Conservation (phyloP, 2,797 vertebrate genomes). For the Myotis myotis region DNA sequence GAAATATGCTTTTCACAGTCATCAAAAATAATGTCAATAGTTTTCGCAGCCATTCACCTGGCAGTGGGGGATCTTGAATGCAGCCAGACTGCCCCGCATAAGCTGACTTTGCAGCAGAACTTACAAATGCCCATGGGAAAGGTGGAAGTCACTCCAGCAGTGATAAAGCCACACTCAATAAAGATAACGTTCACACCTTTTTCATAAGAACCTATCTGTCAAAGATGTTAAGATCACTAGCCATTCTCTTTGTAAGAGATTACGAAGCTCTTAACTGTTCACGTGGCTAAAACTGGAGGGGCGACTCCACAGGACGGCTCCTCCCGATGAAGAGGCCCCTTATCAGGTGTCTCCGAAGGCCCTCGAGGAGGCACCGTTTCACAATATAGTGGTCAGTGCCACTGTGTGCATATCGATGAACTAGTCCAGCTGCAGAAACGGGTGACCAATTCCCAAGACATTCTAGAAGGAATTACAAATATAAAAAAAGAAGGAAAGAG, state of each 20-base stretch:
- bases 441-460: not conserved
- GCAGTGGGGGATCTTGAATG: not conserved
- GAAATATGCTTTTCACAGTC: not conserved
- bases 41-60: not conserved
- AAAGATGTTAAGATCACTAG: not conserved
- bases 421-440: not conserved
- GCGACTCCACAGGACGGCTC: not conserved
- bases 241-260: not conserved
- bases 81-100: not conserved
- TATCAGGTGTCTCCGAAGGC: not conserved
- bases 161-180: not conserved
- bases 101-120: not conserved
- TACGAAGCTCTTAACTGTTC: not conserved
- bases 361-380: not conserved
- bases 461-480: conserved; percentile 41
- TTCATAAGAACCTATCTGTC: not conserved
- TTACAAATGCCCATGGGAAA: not conserved
- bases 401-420: not conserved
- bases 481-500: conserved; percentile 14
- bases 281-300: not conserved
- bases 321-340: not conserved
- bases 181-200: not conserved
- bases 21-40: not conserved
- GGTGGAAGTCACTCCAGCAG: not conserved
- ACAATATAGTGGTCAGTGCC: not conserved